phyloP scores from a whole-genome alignment of 2,888 invertebrate species.

The Protophormia terraenovae region DNA sequence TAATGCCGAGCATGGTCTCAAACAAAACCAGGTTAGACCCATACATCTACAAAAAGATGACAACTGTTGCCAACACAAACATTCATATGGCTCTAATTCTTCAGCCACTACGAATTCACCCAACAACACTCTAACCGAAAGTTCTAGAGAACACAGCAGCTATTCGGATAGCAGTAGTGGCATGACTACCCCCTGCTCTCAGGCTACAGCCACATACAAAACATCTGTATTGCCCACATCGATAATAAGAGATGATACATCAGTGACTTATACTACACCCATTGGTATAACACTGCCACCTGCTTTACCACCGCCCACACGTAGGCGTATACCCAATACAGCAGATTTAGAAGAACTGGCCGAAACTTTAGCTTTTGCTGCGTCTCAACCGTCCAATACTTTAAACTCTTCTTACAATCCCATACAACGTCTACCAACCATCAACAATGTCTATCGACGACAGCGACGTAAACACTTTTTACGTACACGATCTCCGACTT shows the following conservation, averaged over 20 bases:
- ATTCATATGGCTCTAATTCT: constrained; percentile 41
- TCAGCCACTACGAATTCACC: constrained; percentile 49
- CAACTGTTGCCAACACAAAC: constrained; percentile 69
- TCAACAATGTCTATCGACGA: constrained; percentile 77
- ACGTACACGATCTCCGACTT: constrained; percentile 83
- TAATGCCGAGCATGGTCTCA: constrained; percentile 70
- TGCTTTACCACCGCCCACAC: constrained; percentile 82
- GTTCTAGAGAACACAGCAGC: constrained; percentile 72
- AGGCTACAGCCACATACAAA: constrained; percentile 71
- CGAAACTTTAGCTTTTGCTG: constrained; percentile 82
- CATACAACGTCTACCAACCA: constrained; percentile 73
- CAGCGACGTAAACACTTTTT: constrained; percentile 82
- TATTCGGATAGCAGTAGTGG: constrained; percentile 69
- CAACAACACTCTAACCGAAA: constrained; percentile 27
- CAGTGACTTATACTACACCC: constrained; percentile 74
- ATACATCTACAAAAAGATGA: constrained; percentile 72
- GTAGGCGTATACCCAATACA: constrained; percentile 82
- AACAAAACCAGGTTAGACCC: constrained; percentile 81
- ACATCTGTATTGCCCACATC: constrained; percentile 78
- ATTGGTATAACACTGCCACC: constrained; percentile 78
- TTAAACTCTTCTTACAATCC: constrained; percentile 48
- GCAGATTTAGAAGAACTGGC: constrained; percentile 83
- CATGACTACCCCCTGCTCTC: constrained; percentile 63
- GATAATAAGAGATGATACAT: constrained; percentile 78
- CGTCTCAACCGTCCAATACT: constrained; percentile 71